phyloP scores from a whole-genome alignment of 2,797 vertebrate genomes.

The Neostethus bicornis region DNA sequence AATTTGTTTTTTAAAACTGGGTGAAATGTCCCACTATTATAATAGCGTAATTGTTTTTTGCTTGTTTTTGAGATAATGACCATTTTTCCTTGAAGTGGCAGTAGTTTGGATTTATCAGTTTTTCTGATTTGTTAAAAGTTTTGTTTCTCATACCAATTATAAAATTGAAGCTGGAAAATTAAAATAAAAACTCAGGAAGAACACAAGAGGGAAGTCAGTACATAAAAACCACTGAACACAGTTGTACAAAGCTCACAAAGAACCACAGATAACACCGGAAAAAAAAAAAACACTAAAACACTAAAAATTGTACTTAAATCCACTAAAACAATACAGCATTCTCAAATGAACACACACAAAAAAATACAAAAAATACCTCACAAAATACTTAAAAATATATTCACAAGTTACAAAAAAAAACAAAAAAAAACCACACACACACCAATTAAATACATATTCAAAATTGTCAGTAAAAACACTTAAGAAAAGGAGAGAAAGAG shows the following conservation, averaged over 20 bases:
- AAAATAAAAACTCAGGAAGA: conserved; percentile 54
- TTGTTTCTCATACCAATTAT: conserved; percentile 31
- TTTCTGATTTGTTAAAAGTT: conserved; percentile 16
- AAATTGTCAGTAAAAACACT: conserved; percentile 23
- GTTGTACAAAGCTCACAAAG: conserved; percentile 38
- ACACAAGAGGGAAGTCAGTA: conserved; percentile 50
- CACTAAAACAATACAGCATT: conserved; percentile 23
- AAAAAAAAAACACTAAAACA: conserved; percentile 18
- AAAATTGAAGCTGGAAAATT: conserved; percentile 30
- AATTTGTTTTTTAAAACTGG: too few species aligned
- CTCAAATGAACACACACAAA: conserved; percentile 20
- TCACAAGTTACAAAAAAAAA: conserved; percentile 39
- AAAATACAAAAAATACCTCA: conserved; percentile 34
- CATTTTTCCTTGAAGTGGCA: conserved; percentile 33
- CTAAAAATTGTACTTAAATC: conserved; percentile 26
- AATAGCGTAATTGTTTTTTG: neutral
- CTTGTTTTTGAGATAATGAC: conserved; percentile 12
- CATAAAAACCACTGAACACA: conserved; percentile 41
- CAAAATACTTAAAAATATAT: conserved; percentile 39
- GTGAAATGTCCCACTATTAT: neutral
- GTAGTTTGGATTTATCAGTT: conserved; percentile 7
- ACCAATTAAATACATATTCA: conserved; percentile 14
- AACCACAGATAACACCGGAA: conserved; percentile 42
- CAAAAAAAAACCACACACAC: conserved; percentile 23
- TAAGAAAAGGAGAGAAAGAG: conserved; percentile 22